Evolutionary conservation across 2,113 vertebrate species (phyloP).

Genomic region (Grammomys surdaster): DNA sequence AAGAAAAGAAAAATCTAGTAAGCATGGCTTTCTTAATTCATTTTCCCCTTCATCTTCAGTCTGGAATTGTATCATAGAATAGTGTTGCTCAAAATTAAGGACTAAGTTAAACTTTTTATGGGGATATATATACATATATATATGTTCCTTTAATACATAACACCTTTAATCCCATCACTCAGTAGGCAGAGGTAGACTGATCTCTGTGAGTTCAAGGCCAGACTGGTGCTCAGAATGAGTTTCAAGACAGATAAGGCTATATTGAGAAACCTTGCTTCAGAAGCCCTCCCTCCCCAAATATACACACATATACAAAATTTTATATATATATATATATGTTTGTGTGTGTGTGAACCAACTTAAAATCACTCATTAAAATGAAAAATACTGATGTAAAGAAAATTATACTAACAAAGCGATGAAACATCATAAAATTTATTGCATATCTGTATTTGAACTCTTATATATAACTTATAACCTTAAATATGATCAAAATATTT

Average conservation of each 20-base stretch:
- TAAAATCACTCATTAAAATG: neutral
- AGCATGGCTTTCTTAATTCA: neutral
- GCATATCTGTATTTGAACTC: neutral
- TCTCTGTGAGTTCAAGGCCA: no score
- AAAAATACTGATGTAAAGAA: slow-evolving; percentile 24
- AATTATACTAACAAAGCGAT: neutral
- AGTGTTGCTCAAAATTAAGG: neutral
- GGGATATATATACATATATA: no score
- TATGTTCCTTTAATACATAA: no score
- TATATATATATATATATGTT: no score
- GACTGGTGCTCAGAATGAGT: no score
- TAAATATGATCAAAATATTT: neutral
- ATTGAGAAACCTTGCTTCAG: no score
- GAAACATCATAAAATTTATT: neutral
- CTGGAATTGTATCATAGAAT: neutral
- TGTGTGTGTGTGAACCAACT: neutral
- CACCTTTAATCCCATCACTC: no score
- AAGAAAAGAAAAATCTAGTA: neutral
- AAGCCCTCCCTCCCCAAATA: no score
- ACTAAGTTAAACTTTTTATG: neutral
- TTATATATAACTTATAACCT: neutral
- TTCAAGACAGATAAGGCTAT: no score
- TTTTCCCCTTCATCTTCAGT: neutral
- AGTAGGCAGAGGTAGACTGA: no score
- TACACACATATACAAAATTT: no score